phyloP scores from a whole-genome alignment of 53 echinoderm and acorn worm genomes.

The Crossaster papposus region DNA sequence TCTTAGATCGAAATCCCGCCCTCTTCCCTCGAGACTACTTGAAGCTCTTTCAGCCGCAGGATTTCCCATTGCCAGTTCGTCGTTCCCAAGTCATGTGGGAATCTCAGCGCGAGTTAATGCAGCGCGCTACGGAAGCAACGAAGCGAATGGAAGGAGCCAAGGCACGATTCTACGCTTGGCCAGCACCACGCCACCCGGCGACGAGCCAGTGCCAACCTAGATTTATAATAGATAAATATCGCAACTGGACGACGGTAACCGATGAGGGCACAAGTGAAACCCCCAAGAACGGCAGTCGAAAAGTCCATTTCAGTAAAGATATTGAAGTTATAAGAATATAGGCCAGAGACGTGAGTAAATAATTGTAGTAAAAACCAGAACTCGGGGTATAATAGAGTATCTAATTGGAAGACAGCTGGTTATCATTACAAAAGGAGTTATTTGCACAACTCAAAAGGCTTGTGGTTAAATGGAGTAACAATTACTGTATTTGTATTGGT shows the following conservation, averaged over 20 bases:
- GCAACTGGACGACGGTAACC: not conserved
- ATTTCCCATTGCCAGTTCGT: not conserved
- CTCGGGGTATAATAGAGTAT: too few species aligned
- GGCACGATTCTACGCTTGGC: slow-evolving; percentile 21
- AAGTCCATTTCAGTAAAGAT: slow-evolving; percentile 16
- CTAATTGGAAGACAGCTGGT: too few species aligned
- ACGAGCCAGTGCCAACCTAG: not conserved
- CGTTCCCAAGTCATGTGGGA: slow-evolving; percentile 9
- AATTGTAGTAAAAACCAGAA: not conserved
- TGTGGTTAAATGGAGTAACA: too few species aligned
- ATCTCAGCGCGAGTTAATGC: not conserved
- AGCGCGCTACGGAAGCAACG: slow-evolving; percentile 8
- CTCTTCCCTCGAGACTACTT: slow-evolving; percentile 34
- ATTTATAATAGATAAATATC: not conserved
- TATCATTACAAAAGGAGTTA: too few species aligned
- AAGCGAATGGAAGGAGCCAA: slow-evolving; percentile 10
- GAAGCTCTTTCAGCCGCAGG: not conserved
- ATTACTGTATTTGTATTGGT: too few species aligned
- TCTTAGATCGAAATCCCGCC: slow-evolving; percentile 23
- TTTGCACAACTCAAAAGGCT: too few species aligned
- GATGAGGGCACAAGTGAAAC: not conserved
- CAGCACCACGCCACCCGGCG: not conserved
- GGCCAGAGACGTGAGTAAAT: not conserved
- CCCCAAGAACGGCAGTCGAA: not conserved
- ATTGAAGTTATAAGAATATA: not conserved